These are phyloP conservation scores for Tragelaphus strepsiceros DNA, from an alignment of 2,113 vertebrate species.

Conservation along the genomic window DNA sequence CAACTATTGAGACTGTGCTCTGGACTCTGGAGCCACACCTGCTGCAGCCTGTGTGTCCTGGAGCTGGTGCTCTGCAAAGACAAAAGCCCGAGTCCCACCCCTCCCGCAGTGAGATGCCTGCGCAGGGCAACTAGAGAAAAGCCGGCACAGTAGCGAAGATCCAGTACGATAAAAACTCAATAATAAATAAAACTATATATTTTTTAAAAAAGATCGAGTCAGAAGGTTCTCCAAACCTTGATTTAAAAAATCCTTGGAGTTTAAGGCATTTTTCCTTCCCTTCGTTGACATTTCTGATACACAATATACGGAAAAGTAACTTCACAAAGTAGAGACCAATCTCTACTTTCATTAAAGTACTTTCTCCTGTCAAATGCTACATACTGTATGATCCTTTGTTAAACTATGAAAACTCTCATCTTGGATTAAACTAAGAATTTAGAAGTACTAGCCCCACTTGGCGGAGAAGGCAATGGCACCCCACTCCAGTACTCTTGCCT, in stretches of 20 bases:
- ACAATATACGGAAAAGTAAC: neutral
- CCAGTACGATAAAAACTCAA: neutral
- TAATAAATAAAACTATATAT: neutral
- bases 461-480: neutral
- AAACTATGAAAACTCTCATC: neutral
- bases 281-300: neutral
- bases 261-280: neutral
- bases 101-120: neutral
- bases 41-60: neutral
- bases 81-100: neutral
- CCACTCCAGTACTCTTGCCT: too few relatives aligned
- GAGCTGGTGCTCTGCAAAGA: neutral
- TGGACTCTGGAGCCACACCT: neutral
- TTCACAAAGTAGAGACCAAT: neutral
- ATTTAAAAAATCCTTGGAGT: neutral
- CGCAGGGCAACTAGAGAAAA: neutral
- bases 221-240: neutral
- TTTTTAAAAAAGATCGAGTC: neutral
- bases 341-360: neutral
- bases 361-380: neutral
- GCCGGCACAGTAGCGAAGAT: neutral
- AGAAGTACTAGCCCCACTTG: neutral
- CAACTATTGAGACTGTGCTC: neutral
- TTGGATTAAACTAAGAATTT: constrained; percentile 14
- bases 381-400: neutral